A percentile compares a stretch with the other conserved stretches of the same genome.
These are phyloP conservation scores for Alloscopus bannaensis DNA, from an alignment of 2,888 invertebrate genomes.

Conservation along the genomic window DNA sequence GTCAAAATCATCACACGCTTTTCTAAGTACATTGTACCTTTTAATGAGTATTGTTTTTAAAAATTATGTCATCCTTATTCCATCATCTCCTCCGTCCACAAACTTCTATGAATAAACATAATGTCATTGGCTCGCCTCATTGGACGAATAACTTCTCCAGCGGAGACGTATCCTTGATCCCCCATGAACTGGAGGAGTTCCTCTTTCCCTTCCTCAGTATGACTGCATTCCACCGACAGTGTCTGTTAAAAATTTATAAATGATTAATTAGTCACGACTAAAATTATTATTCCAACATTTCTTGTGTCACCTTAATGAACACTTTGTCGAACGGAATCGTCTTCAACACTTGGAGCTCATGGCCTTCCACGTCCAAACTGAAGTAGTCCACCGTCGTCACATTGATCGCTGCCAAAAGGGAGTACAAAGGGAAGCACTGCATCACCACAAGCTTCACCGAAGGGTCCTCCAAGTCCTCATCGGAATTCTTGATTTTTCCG, in stretches of 20 bases:
- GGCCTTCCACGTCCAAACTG: constrained; percentile 76
- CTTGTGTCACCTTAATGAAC: constrained; percentile 73
- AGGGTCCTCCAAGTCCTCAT: background rate
- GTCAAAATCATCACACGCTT: no score
- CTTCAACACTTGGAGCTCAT: constrained; percentile 75
- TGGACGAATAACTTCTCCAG: constrained; percentile 68
- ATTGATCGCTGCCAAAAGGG: constrained; percentile 75
- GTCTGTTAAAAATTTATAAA: constrained; percentile 62
- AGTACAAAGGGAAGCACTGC: constrained; percentile 75
- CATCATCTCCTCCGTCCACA: no score
- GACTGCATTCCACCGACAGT: constrained; percentile 73
- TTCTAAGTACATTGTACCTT: no score
- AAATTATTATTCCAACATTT: background rate
- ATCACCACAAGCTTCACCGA: background rate
- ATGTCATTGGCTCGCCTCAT: constrained; percentile 73
- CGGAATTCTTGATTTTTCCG: constrained; percentile 46
- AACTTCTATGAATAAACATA: constrained; percentile 72
- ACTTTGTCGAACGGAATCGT: constrained; percentile 76
- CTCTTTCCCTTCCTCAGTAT: constrained; percentile 71
- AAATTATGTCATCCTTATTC: no score
- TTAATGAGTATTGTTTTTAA: no score
- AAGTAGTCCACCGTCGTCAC: constrained; percentile 75
- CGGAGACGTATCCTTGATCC: constrained; percentile 69
- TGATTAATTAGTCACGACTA: background rate
- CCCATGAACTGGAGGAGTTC: constrained; percentile 71